Base-by-base conservation (phyloP, 2,888 invertebrate genomes). In the Atrina japonica region DNA sequence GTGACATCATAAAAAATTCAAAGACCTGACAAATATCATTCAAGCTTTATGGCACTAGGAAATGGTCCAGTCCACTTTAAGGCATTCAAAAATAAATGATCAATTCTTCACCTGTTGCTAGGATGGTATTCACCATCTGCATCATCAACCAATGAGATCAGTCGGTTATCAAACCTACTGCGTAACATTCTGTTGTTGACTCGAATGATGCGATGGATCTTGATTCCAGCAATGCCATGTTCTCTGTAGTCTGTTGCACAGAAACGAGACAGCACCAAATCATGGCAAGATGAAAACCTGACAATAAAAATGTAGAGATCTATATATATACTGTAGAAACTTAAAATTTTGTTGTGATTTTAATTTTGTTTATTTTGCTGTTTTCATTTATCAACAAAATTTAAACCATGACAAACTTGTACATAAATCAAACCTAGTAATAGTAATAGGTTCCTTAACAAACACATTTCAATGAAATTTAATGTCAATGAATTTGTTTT, bases 211-310 rank as follows among this genome's bases (percentile, higher is more conserved):
- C 86, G 66, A 58, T 88, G 86, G 3, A 90, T 83, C 60, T 87
- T 88, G 21, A 90, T 81, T 23, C 90, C 90, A 11, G 81, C 78
- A 47, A 90, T 80, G 9, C 85, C 86, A 63, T 86, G 80, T 6
- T 85, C 83, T 52, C 76, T 74, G 76, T 85, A 90, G 67, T 90
- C 89, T 5, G 82, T 78, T 3, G 88, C 86, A 85, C 91, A 91
- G 78, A 91, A 91, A 40, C 90, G 80, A 21, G 91, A 90, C 68
- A 88, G 76, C 14, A 91, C 82, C 43, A 91, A 79, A 66, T 90
- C 89, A 78, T 88, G 86, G 74, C 90, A 90, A 11, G 90, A 88
- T 2, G 85, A 84, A 71, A 87, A 90, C 90, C 90, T 90, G 73
- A 7, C 58, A 68, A 35, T 52, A 55, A 43, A 52, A 45, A 29